Conservation (phyloP, 2,797 vertebrate genomes). For the Alcedo quadribrachys region DNA sequence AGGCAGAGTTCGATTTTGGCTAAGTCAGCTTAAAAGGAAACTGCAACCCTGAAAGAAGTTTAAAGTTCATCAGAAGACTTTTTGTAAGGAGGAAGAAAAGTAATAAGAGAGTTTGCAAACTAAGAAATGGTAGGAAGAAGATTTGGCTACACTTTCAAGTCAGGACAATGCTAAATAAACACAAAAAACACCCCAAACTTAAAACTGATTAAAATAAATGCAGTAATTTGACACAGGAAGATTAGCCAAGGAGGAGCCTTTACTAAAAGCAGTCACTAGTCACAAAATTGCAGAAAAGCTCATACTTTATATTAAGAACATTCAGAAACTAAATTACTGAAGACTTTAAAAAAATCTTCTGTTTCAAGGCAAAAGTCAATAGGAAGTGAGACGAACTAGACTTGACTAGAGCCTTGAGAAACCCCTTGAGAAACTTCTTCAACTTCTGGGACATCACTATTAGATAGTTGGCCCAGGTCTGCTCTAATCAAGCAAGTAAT, state of each 20-base stretch:
- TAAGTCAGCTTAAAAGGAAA: background rate
- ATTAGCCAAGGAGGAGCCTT: background rate
- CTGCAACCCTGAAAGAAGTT: background rate
- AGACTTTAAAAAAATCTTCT: background rate
- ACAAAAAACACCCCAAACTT: rapidly evolving
- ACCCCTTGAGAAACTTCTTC: background rate
- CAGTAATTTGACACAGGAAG: background rate
- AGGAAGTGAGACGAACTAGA: background rate
- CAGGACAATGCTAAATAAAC: background rate
- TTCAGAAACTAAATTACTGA: background rate
- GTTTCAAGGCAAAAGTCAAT: background rate
- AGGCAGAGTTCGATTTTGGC: background rate
- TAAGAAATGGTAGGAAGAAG: background rate
- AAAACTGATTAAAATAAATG: background rate
- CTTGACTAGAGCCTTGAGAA: background rate
- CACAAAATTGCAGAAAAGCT: background rate
- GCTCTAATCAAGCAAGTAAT: background rate
- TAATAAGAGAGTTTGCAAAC: background rate
- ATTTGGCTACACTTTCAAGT: background rate
- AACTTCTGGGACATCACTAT: background rate
- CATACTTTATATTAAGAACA: background rate
- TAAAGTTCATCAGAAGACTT: background rate
- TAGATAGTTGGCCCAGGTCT: background rate
- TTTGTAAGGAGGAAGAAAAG: background rate
- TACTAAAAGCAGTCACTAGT: background rate